Percentiles rank a stretch among this genome's conserved stretches.
Evolutionary conservation across 2,113 vertebrate genomes (phyloP).

Genomic region (Amblyornis subalaris): DNA sequence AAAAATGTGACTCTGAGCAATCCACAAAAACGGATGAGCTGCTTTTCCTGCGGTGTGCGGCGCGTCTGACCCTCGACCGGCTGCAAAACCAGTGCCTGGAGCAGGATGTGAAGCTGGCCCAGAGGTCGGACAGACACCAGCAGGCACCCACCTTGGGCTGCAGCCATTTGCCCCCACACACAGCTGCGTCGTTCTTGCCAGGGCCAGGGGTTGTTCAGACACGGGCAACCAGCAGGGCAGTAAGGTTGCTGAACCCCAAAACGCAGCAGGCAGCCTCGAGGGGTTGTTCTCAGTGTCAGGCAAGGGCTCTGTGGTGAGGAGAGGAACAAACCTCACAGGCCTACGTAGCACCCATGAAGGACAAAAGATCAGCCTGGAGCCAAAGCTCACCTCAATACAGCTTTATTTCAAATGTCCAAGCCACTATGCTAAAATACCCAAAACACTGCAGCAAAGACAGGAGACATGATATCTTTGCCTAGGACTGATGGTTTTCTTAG

Average conservation of each 20-base stretch:
- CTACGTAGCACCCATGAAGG: not conserved
- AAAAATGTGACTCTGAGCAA: not conserved
- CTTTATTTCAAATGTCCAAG: not conserved
- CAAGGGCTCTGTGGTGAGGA: not conserved
- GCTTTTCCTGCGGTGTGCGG: not conserved
- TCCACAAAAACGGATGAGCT: not conserved
- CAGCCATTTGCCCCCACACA: not conserved
- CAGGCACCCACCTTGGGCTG: not conserved
- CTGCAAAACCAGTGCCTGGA: not conserved
- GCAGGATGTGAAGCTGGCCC: not conserved
- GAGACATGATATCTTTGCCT: not conserved
- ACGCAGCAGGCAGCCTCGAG: rapidly evolving
- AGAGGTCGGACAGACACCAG: not conserved
- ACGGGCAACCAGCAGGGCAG: not conserved
- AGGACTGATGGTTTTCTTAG: not conserved
- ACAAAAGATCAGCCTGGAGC: not conserved
- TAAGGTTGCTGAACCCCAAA: not conserved
- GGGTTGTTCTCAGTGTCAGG: not conserved
- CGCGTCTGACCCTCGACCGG: not conserved
- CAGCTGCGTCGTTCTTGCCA: not conserved
- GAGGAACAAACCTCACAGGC: not conserved
- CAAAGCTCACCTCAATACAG: not conserved
- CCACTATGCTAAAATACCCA: not conserved
- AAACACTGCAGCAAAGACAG: not conserved
- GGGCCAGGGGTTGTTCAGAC: not conserved